These are phyloP conservation scores for Prionace glauca DNA, from an alignment of 2,797 vertebrate genomes.

Conservation along the genomic window DNA sequence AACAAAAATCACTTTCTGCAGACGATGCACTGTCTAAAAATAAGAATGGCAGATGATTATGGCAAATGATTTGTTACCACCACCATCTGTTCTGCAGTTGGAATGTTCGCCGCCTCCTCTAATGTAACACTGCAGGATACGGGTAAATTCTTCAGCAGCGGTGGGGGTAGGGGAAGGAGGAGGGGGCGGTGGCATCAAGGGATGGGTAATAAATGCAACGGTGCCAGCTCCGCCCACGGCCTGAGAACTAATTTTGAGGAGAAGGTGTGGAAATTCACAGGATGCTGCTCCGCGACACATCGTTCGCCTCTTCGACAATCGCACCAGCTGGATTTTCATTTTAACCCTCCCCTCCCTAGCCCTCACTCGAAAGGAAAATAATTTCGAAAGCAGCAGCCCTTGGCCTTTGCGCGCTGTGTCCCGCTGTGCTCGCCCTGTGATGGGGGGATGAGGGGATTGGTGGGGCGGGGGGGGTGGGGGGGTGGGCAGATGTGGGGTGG, in stretches of 20 bases:
- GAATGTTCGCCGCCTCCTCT: background rate
- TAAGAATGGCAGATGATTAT: slow-evolving; percentile 24
- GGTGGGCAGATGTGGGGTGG: too few species aligned
- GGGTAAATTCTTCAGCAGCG: background rate
- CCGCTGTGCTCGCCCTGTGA: background rate
- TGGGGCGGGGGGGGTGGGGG: background rate
- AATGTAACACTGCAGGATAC: background rate
- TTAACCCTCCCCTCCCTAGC: background rate
- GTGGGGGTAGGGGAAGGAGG: background rate
- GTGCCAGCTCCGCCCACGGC: background rate
- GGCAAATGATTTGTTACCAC: slow-evolving; percentile 29
- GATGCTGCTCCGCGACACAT: background rate
- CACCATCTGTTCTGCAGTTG: background rate
- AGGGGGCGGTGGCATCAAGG: background rate
- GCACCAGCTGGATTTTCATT: background rate
- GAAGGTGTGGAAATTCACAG: slow-evolving; percentile 22
- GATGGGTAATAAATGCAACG: background rate
- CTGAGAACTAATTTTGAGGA: background rate
- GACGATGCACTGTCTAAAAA: background rate
- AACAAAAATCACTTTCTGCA: slow-evolving; percentile 7
- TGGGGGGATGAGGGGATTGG: background rate
- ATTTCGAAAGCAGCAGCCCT: background rate
- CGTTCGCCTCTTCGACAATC: background rate
- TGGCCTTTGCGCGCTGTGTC: background rate
- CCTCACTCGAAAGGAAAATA: background rate